Evolutionary conservation across 2,797 vertebrate genomes (phyloP), one percentile per base, ranked within the genome.

Genomic region (Calcarius lapponicus): DNA sequence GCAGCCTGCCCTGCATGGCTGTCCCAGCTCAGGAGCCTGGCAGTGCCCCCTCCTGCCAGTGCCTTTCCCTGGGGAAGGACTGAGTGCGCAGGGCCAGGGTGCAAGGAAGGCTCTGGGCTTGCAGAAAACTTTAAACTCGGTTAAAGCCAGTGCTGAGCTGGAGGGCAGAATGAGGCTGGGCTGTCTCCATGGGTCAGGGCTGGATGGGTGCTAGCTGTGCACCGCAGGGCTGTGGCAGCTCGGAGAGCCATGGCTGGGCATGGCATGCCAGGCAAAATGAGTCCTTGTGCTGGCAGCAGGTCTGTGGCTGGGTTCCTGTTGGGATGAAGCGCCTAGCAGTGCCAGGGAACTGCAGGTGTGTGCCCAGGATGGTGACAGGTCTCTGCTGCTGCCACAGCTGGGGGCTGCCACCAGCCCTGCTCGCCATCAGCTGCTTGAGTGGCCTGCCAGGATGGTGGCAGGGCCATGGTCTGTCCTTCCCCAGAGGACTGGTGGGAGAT

Each of bases 221-320:
- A 24, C 21, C 17, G 51, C 71, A 58, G 43, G 56, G 64, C 34
- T 0, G 1, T 32, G 62, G 36, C 42, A 75, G 36, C 36, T n/a
- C 5, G 0, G 17, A 38, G 36, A 32, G 36, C 17, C 13, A 1
- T 3, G 43, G 16, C 47, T 7, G 15, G 70, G 62, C 34, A 43
- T 8, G 51, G 51, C 32, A 11, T 9, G 47, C 34, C 56, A 25
- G 48, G 87, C n/a, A 53, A 10, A 40, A 40, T 1, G 72, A 53
- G 51, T 17, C 38, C 51, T 14, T 51, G 38, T 28, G 51, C 2
- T 45, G 29, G 51, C n/a, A 65, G 51, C 5, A 2, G n/a, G 15
- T 8, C 58, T 22, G 3, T 3, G n/a, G 51, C 58, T 57, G 38
- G 21, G 25, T 5, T 70, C 29, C n/a, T 65, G 80, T 80, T n/a